Evolutionary conservation across 2,113 vertebrate genomes (phyloP).

Genomic region (Naja naja): DNA sequence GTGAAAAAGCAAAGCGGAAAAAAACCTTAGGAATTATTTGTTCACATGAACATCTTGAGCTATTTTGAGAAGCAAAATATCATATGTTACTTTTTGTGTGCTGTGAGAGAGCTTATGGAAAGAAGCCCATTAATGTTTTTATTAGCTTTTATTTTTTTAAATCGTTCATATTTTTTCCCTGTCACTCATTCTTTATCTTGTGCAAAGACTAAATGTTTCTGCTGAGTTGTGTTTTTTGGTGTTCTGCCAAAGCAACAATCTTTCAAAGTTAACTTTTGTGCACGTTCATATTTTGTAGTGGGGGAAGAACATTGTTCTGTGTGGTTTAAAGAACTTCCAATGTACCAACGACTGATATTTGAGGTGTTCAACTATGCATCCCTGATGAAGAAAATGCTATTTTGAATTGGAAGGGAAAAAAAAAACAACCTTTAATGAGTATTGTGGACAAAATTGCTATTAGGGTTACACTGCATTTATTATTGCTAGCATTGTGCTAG

Average conservation of each 20-base stretch:
- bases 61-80: not conserved
- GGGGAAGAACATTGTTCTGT: not conserved
- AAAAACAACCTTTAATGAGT: not conserved
- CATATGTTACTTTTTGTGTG: conserved; percentile 5
- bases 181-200: not conserved
- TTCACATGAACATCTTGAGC: conserved; percentile 8
- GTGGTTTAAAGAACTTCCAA: not conserved
- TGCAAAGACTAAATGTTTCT: conserved; percentile 7
- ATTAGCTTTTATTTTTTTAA: not conserved
- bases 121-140: conserved; percentile 13
- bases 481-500: not conserved
- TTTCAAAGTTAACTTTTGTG: conserved; percentile 12
- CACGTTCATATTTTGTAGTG: not conserved
- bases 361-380: not conserved
- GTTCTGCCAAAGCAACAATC: not conserved
- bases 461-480: not conserved
- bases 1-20: not conserved
- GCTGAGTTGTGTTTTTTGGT: not conserved
- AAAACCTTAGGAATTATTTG: not conserved
- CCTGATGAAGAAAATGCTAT: not conserved
- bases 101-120: not conserved
- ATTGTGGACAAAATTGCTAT: not conserved
- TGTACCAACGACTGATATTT: not conserved
- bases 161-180: not conserved
- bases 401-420: not conserved